Base-by-base conservation (phyloP, 2,113 vertebrate genomes). In the Pyxicephalus adspersus region DNA sequence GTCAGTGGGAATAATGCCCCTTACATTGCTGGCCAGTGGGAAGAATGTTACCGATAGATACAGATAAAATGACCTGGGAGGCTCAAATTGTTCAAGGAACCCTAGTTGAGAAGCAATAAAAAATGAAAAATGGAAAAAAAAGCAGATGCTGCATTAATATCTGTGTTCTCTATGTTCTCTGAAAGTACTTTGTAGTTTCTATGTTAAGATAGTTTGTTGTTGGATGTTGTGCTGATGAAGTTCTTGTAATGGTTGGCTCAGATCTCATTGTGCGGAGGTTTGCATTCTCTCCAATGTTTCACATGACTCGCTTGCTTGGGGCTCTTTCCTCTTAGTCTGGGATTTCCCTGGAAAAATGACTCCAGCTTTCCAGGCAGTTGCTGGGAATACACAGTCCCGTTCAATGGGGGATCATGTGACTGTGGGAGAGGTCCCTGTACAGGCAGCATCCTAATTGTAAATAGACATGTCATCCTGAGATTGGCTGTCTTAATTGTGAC, bases 311-410 rank as follows among this genome's bases (percentile, higher is more conserved):
- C 26, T 79, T 61, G 31, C 38, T 29, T 54, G 34, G 73, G 38
- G 22, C 38, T 68, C 64, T 66, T 50, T 54, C 52, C 54, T 81
- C 79, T 50, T 25, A 73, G 68, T 22, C 58, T 74, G 79, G 79
- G 79, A 73, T 81, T 81, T 81, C 68, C 79, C 79, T 74, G 31
- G 65, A 81, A 81, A 3, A 72, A 64, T 64, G 18, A 64, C 2
- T 34, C 18, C 31, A 64, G 60, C 60, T 34, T 23, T 23, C 50
- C 50, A 54, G n/a, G 15, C n/a, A 16, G 68, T 80, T 71, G 67
- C 78, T 31, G 38, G 78, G 78, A 80, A 80, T 80, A 64, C n/a
- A 25, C 67, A 19, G 34, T 80, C 67, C 63, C 74, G 26, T 64
- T 67, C 28, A 52, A 22, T n/a, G 34, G 54, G 7, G 20, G 22